Evolutionary conservation across 2,113 vertebrate genomes (phyloP), one percentile per base, ranked within the genome.

Genomic region (Rhinichthys klamathensis): DNA sequence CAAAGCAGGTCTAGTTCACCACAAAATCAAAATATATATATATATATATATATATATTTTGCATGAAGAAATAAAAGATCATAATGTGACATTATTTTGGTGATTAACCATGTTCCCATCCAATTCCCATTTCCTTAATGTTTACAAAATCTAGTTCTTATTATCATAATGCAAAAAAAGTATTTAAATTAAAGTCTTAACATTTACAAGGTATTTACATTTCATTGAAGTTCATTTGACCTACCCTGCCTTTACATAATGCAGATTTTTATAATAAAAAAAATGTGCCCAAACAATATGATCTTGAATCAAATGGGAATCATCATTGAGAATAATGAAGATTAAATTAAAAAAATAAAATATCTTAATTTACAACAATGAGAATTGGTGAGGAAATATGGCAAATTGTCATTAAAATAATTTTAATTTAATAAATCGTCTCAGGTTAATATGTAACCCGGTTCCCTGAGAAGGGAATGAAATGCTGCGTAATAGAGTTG

Each of bases 1-100:
- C 35, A 41, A 70, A 70, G 35, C 67, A n/a, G 35, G 67, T 41
- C 21, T 35, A 38, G 67, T 6, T 38, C 67, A 41, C 32, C 18
- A 70, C 32, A 21, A 70, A 70, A 69, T 38, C 65, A 69, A 69
- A n/a, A n/a, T n/a, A n/a, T n/a, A n/a, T n/a, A n/a, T n/a, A n/a
- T n/a, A n/a, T n/a, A n/a, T n/a, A n/a, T n/a, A n/a, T n/a, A n/a
- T n/a, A n/a, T n/a, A 32, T 21, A 67, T 18, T 35, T 21, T 18
- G 3, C 51, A 21, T 54, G 16, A 51, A 51, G 27, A 32, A 46
- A 41, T 41, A 41, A 41, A 41, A 41, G 38, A 41, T 41, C 38
- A 41, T 41, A 8, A 27, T 63, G 11, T 65, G 6, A 67, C 27
- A 30, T 32, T 10, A 35, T 67, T 67, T 67, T 18, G 15, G 15